Evolutionary conservation across 2,797 vertebrate species (phyloP), one percentile per base, ranked within the genome.

Genomic region (Chiroxiphia lanceolata): DNA sequence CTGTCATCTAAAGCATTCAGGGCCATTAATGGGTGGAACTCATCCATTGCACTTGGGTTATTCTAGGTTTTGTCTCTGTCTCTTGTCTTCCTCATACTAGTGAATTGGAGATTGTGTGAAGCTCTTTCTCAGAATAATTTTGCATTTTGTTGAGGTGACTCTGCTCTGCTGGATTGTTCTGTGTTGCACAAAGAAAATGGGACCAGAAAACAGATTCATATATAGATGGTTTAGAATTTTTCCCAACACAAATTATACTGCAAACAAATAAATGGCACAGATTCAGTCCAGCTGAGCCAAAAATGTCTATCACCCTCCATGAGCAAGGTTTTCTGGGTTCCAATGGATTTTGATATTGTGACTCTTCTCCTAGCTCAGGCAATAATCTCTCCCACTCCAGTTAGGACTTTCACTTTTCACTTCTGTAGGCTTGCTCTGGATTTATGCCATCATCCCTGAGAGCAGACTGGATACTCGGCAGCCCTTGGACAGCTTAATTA

Each of bases 401-500:
- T 83, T 70, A 84, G 36, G 36, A 51, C 70, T 84, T 78, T 31
- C 29, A 70, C 9, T 68, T 89, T 75, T 92, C 51, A 60, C 16
- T 87, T 87, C 50, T 51, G 15, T n/a, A 33, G 50, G 9, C 29
- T 86, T 91, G 19, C n/a, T 67, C 93, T 94, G 91, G 80, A 90
- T 81, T 60, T 93, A 69, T 56, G 67, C 77, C 89, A 87, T 90
- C 56, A n/a, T 76, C n/a, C 33, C 51, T 53, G 61, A 90, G 77
- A 91, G 53, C 47, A 86, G 79, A 45, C 10, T 75, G 70, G 54
- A 78, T 91, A 79, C 21, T 77, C 11, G 0, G 54, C 70, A 92
- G 56, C 63, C 67, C 68, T 70, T n/a, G 74, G 61, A 88, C 80
- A 93, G 70, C 67, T 94, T 91, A 94, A 92, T 95, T 94, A 94